Conservation (phyloP, 1,140 invertebrate species). For the Conus ventricosus region DNA sequence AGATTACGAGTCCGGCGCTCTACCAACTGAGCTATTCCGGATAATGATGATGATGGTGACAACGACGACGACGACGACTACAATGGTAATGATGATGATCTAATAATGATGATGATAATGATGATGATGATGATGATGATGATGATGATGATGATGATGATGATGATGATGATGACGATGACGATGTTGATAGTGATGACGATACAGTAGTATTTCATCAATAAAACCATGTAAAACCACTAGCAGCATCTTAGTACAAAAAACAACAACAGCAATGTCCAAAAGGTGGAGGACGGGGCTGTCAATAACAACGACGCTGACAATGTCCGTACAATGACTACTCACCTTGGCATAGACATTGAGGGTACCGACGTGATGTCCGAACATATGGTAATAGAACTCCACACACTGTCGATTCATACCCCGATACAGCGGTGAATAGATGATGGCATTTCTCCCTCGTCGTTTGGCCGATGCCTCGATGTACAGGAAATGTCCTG, state of each 20-base stretch:
- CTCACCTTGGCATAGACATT: conserved; percentile 68
- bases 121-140: no score
- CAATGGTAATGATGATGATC: no score
- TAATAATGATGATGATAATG: no score
- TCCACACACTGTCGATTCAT: conserved; percentile 63
- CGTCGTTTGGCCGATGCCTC: conserved; percentile 60
- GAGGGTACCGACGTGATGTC: conserved; percentile 65
- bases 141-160: no score
- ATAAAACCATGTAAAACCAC: no score
- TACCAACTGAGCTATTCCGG: no score
- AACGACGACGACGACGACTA: no score
- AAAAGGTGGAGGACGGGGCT: not conserved
- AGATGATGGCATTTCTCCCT: conserved; percentile 60
- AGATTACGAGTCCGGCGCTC: no score
- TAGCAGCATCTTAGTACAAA: not conserved
- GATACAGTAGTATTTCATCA: no score
- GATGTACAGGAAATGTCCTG: conserved; percentile 68
- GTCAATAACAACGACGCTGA: not conserved
- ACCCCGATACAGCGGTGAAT: conserved; percentile 62
- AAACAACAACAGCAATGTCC: not conserved
- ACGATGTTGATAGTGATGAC: no score
- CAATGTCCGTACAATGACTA: not conserved
- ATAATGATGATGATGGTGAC: no score
- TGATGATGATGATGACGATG: no score
- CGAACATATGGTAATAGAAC: conserved; percentile 72